phyloP scores from a whole-genome alignment of 2,888 invertebrate species.

The Tromatobia lineatoria region DNA sequence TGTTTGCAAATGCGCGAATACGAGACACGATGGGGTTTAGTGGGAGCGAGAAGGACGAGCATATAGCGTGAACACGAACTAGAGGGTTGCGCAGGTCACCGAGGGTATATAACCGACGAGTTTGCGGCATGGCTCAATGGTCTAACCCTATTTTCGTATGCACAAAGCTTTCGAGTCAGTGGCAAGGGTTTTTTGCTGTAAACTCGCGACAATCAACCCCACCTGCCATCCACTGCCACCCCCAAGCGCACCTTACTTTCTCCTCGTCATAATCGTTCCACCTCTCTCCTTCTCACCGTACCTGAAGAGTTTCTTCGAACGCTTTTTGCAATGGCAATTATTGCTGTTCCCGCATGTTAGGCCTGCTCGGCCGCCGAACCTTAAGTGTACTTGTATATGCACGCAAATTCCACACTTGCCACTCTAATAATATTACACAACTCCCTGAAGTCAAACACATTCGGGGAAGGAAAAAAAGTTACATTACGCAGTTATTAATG shows the following conservation, averaged over 20 bases:
- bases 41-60: conserved; percentile 51
- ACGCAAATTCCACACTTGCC: conserved; percentile 43
- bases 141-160: conserved; percentile 76
- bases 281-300: conserved; percentile 30
- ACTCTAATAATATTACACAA: conserved; percentile 51
- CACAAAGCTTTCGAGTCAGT: conserved; percentile 76
- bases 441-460: background rate
- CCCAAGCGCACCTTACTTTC: conserved; percentile 41
- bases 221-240: conserved; percentile 69
- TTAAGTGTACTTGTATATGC: conserved; percentile 20
- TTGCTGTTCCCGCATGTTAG: conserved; percentile 67
- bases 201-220: conserved; percentile 74
- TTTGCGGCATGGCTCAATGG: conserved; percentile 59
- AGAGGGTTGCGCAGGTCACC: conserved; percentile 55
- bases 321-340: conserved; percentile 71
- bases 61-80: conserved; percentile 57
- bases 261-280: conserved; percentile 63
- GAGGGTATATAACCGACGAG: conserved; percentile 40
- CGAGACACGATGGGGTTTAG: conserved; percentile 39
- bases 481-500: conserved; percentile 15
- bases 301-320: conserved; percentile 73
- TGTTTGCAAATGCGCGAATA: conserved; percentile 56
- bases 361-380: conserved; percentile 28
- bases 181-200: conserved; percentile 67
- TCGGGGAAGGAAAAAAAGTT: background rate